A percentile compares a stretch with the other conserved stretches of the same genome.
Conservation (phyloP, 2,113 vertebrate genomes). For the Ammodytes dubius region DNA sequence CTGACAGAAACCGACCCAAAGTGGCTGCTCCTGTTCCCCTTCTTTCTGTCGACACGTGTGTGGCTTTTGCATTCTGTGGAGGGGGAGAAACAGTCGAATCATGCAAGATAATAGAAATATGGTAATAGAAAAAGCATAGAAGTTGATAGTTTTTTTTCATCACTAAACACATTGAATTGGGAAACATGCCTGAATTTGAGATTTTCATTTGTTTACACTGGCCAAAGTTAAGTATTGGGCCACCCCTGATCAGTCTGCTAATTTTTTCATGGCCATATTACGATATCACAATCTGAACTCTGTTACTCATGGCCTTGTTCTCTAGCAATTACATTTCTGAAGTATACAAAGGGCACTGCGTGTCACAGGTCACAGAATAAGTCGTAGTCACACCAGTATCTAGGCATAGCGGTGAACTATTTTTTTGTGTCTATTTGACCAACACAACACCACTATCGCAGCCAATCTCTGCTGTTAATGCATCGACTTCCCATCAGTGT, state of each 20-base stretch:
- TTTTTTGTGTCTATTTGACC: neutral
- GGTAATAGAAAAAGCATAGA: neutral
- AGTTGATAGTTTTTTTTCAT: neutral
- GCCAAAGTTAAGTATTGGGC: neutral
- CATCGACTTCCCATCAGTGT: neutral
- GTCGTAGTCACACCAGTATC: neutral
- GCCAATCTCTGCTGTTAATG: neutral
- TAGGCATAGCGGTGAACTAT: neutral
- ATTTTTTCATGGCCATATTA: neutral
- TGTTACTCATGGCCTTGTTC: neutral
- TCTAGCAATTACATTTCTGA: neutral
- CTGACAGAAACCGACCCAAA: slow-evolving; percentile 57
- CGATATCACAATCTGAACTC: neutral
- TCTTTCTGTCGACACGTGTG: slow-evolving; percentile 4
- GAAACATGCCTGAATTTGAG: neutral
- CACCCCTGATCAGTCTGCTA: neutral
- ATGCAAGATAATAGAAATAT: neutral
- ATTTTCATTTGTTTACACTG: neutral
- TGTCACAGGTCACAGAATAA: neutral
- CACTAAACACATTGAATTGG: neutral
- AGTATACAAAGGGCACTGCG: neutral
- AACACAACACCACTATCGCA: neutral
- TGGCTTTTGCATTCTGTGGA: slow-evolving; percentile 19
- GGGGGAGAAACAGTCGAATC: neutral
- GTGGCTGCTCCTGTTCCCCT: slow-evolving; percentile 32